Evolutionary conservation across 2,113 vertebrate genomes (phyloP).

Genomic region (Podilymbus podiceps): DNA sequence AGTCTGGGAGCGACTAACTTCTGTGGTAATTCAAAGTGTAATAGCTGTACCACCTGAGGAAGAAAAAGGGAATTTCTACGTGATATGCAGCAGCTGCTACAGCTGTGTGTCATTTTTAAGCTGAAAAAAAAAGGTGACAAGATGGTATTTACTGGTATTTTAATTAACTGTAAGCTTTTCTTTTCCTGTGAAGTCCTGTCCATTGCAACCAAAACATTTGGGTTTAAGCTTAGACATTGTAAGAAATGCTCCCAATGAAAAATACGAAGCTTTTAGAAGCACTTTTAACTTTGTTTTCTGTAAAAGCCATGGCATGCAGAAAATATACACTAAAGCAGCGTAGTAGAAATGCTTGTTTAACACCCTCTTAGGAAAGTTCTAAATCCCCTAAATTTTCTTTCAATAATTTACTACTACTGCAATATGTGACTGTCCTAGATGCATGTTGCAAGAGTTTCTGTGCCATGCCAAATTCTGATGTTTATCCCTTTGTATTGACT

Average conservation of each 20-base stretch:
- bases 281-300: neutral
- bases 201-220: neutral
- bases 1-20: neutral
- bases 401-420: neutral
- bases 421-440: conserved; percentile 4
- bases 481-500: neutral
- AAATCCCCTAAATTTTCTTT: neutral
- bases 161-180: neutral
- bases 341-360: neutral
- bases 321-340: neutral
- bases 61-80: neutral
- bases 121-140: neutral
- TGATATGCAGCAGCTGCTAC: neutral
- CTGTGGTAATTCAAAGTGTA: neutral
- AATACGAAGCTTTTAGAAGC: neutral
- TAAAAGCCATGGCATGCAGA: neutral
- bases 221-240: neutral
- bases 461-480: neutral
- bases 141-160: neutral
- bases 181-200: neutral
- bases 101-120: neutral
- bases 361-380: neutral
- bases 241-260: neutral
- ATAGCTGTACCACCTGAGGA: neutral
- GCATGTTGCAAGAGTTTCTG: neutral